Conservation (phyloP, 2,888 invertebrate species). For the Zaprionus lineosus region DNA sequence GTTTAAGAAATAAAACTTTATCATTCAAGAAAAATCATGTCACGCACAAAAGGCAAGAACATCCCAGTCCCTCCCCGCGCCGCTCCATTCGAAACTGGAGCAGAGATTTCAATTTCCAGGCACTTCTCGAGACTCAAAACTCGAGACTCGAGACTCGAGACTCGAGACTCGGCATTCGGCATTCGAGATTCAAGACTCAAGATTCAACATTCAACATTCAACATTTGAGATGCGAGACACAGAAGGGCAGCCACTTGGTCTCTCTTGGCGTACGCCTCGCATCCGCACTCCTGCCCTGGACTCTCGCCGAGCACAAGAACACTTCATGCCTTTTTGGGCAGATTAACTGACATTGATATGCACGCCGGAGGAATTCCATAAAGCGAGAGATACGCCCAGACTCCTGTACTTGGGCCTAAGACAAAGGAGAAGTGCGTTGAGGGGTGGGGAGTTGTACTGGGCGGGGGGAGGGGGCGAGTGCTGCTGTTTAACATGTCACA, state of each 20-base stretch:
- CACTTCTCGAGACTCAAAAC: too few species aligned
- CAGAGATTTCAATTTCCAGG: too few species aligned
- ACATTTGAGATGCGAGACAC: too few species aligned
- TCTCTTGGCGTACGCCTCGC: background rate
- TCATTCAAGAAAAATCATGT: constrained; percentile 76
- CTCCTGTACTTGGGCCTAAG: constrained; percentile 33
- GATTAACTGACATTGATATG: constrained; percentile 66
- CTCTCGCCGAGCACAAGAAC: constrained; percentile 6
- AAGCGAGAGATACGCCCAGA: constrained; percentile 48
- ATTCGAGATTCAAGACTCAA: too few species aligned
- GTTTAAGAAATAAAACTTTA: constrained; percentile 51
- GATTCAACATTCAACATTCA: too few species aligned
- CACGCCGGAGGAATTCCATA: constrained; percentile 50
- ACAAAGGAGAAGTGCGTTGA: background rate
- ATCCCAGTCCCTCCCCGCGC: constrained; percentile 11
- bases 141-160: too few species aligned
- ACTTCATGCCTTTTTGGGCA: constrained; percentile 56
- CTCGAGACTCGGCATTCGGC: too few species aligned
- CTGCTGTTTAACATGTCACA: constrained; percentile 58
- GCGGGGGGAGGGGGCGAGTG: background rate
- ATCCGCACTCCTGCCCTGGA: constrained; percentile 15
- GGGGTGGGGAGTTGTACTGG: background rate
- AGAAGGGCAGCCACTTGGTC: constrained; percentile 39
- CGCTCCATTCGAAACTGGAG: constrained; percentile 48
- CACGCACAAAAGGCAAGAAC: constrained; percentile 57